Base-by-base conservation (phyloP, 2,113 vertebrate species). In the Oryzias melastigma region DNA sequence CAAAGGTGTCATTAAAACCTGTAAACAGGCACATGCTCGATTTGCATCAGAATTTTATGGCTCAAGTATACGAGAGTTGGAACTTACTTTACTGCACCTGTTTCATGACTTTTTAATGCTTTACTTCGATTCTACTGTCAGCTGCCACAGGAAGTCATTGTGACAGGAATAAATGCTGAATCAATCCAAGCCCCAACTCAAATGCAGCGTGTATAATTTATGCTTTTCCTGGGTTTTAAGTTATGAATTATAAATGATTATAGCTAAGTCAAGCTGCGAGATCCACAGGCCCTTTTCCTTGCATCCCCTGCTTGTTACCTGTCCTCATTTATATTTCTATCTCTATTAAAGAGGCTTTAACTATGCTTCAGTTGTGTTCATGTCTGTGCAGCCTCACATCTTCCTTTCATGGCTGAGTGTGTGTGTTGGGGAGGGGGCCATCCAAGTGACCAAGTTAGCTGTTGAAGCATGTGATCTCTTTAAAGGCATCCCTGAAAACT, bases 401-500 rank as follows among this genome's bases (percentile, higher is more conserved):
- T 4, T 63, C 35, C 62, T 46, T 13, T 61, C 3, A n/a, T 59
- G 64, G 68, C 66, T 50, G 47, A 72, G 44, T 51, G 57, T 16
- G 7, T 4, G 19, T 10, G 41, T 27, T 72, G 54, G 62, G 29
- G 29, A 27, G 54, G 70, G 63, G 44, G 55, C 52, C 65, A 70
- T 77, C 65, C 65, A 51, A 35, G 61, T 87, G 85, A 87, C 86
- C 82, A 83, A 86, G 82, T 85, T 83, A 87, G 67, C 76, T 80
- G 81, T 78, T 87, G 85, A 85, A 80, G 85, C 86, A 81, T 86
- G 79, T 87, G 79, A 90, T 87, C 71, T 84, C 63, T 76, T 88
- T 48, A 85, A 85, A 82, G 71, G 65, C 65, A 81, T 65, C 68
- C 57, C 61, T 70, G 45, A 66, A 84, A 64, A 68, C 46, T 40